Conservation (phyloP, 2,797 vertebrate species). For the Tokudaia muenninki region DNA sequence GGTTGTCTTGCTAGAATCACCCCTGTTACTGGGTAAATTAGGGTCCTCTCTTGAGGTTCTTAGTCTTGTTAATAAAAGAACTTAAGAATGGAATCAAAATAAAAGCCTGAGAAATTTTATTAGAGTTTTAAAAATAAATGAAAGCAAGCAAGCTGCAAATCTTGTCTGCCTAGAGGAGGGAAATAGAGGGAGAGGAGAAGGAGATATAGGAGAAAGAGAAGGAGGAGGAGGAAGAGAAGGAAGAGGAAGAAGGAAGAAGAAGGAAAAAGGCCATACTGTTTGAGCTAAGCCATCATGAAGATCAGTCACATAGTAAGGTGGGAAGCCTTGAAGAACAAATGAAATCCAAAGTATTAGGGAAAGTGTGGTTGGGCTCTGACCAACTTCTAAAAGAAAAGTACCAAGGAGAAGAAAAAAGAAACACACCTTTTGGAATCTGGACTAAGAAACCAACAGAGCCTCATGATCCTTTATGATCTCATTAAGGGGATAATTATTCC, state of each 20-base stretch:
- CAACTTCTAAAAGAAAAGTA: not conserved
- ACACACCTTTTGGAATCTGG: not conserved
- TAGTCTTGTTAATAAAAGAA: not conserved
- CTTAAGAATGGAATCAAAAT: not conserved
- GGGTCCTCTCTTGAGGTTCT: not conserved
- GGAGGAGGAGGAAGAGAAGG: not conserved
- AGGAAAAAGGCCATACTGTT: not conserved
- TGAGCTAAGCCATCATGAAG: not conserved
- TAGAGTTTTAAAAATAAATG: not conserved
- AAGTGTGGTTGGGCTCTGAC: not conserved
- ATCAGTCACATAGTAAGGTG: not conserved
- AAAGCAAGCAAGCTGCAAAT: not conserved
- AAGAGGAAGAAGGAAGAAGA: not conserved
- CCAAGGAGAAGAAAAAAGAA: not conserved
- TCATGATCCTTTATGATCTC: not conserved
- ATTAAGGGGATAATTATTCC: not conserved
- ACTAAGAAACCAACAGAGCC: not conserved
- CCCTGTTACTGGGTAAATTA: not conserved
- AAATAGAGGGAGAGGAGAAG: not conserved
- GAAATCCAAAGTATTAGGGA: not conserved
- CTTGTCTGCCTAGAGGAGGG: not conserved
- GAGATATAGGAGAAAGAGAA: no score
- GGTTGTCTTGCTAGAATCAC: not conserved
- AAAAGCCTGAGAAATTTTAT: not conserved
- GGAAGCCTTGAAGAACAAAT: not conserved